Evolutionary conservation across 2,797 vertebrate species (phyloP), one percentile per base, ranked within the genome.

Genomic region (Leucoraja ocellata): DNA sequence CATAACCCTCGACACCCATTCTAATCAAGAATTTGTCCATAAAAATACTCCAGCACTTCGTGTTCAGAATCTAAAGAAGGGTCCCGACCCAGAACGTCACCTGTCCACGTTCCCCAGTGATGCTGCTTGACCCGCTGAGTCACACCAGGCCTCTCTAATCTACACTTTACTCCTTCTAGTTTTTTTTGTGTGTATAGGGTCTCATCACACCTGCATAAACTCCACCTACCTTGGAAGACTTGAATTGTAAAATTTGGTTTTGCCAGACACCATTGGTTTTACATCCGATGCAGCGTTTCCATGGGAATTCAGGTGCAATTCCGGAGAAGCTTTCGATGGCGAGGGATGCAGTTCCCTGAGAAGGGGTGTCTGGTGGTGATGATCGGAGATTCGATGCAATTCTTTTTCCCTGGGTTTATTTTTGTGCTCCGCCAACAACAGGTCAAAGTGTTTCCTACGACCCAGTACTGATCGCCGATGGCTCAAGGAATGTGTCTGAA

Each of bases 401-500:
- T 99, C 99, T 96, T 98, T 98, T 96, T 99, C 98, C 96, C 98
- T 98, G 95, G 98, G 95, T 98, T 98, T 98, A 96, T 96, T 98
- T 97, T 99, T 99, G 97, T 99, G 99, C 97, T 99, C 99, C 0
- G 98, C 98, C 96, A 99, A 95, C 95, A 99, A 96, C 92, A 98
- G 96, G 96, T 99, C 99, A 94, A 99, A 99, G 96, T 98, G 98
- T 95, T 99, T 99, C 96, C 98, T 98, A 96, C 99, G 97, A 96
- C 99, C 99, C 95, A 97, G 97, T 96, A 99, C 99, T 93, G 98
- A 98, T 97, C 99, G 98, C 96, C 99, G 98, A 96, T 99, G 98
- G 97, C 97, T 98, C 98, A 99, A 98, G 98, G 99, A 99, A 99
- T 99, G 99, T 98, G 99, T 98, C 99, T 99, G 96, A 14, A 95